Conservation (phyloP, 2,113 vertebrate genomes). For the Mormoops blainvillei region DNA sequence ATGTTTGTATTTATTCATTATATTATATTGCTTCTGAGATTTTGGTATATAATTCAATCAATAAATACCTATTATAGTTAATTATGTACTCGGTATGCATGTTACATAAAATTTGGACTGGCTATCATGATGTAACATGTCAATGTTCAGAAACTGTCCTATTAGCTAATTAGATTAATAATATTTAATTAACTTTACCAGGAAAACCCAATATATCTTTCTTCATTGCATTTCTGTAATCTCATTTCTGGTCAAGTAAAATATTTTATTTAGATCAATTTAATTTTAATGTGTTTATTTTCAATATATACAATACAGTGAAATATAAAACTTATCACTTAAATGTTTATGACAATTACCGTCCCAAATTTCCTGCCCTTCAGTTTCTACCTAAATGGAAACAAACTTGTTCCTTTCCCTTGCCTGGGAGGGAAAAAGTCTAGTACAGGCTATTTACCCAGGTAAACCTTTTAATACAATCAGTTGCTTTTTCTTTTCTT, state of each 20-base stretch:
- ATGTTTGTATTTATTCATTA: neutral
- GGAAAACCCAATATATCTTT: neutral
- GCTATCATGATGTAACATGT: neutral
- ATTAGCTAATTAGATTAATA: slow-evolving; percentile 4
- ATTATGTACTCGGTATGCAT: neutral
- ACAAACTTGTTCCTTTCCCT: neutral
- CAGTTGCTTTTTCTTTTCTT: neutral
- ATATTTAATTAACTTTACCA: neutral
- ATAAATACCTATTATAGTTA: neutral
- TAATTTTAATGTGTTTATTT: slow-evolving; percentile 35
- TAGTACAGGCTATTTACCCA: neutral
- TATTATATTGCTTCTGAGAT: neutral
- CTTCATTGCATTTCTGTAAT: neutral
- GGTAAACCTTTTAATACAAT: neutral
- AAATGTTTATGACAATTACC: neutral
- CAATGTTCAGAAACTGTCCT: neutral
- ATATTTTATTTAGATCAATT: neutral
- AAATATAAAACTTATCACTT: neutral
- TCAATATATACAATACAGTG: neutral
- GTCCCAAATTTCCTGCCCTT: neutral
- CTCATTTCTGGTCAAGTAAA: slow-evolving; percentile 1
- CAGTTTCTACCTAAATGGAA: neutral
- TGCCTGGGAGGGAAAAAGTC: neutral
- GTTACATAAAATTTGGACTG: neutral
- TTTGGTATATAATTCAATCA: neutral